These are phyloP conservation scores for Ceyx cyanopectus DNA, from an alignment of 2,113 vertebrate genomes.

Conservation along the genomic window DNA sequence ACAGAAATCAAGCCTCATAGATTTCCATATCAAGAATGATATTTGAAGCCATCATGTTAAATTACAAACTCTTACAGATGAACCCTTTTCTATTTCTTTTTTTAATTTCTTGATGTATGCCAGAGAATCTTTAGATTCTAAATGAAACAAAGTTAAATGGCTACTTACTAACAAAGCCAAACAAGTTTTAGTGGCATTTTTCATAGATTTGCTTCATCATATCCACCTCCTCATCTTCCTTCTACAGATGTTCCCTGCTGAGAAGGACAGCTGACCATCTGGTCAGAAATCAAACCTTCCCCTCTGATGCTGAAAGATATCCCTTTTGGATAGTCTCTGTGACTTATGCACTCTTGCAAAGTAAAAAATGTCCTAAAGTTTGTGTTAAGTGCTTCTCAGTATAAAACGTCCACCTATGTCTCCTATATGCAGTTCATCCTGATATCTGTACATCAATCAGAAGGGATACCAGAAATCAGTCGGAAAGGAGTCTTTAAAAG, in stretches of 20 bases:
- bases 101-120: neutral
- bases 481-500: neutral
- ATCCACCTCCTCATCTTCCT: neutral
- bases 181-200: neutral
- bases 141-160: neutral
- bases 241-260: neutral
- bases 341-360: neutral
- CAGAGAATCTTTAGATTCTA: neutral
- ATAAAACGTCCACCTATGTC: neutral
- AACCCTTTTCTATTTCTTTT: neutral
- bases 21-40: neutral
- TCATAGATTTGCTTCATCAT: neutral
- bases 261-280: neutral
- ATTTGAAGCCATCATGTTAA: neutral
- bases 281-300: neutral
- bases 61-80: neutral
- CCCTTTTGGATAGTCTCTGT: neutral
- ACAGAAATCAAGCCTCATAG: neutral
- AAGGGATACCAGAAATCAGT: neutral
- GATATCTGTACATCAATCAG: neutral
- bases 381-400: neutral
- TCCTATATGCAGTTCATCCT: neutral
- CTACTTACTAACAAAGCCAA: neutral
- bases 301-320: neutral
- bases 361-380: neutral